Conservation (phyloP, 2,113 vertebrate species). For the Thryonomys swinderianus region DNA sequence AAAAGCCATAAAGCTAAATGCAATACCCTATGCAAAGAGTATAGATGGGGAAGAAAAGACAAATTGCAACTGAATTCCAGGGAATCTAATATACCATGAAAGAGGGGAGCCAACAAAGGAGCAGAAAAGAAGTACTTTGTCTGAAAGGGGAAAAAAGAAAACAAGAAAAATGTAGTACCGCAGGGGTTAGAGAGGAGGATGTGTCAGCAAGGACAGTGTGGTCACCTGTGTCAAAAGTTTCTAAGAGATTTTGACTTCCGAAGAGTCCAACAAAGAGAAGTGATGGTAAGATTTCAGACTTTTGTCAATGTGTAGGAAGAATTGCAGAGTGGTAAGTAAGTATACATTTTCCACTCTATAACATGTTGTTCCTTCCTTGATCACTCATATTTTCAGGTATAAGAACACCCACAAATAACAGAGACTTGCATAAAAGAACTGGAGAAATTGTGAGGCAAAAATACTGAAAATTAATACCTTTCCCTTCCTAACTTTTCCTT, state of each 20-base stretch:
- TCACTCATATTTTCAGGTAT: background rate
- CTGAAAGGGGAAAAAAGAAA: background rate
- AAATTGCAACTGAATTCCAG: background rate
- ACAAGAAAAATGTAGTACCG: background rate
- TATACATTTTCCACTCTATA: background rate
- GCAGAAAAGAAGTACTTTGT: background rate
- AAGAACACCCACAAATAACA: background rate
- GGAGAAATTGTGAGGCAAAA: background rate
- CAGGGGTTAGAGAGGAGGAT: background rate
- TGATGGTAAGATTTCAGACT: background rate
- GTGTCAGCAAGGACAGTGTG: background rate
- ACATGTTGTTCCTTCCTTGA: background rate
- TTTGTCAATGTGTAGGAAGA: background rate
- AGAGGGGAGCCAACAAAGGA: background rate
- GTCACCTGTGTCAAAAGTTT: background rate
- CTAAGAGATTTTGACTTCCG: background rate
- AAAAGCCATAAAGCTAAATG: background rate
- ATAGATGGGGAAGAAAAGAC: background rate
- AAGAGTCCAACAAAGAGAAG: background rate
- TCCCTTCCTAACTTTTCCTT: background rate
- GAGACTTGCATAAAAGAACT: background rate
- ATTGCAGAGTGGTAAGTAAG: background rate
- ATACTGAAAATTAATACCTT: background rate
- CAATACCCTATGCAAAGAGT: background rate
- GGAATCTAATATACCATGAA: background rate